Conservation (phyloP, 2,888 invertebrate genomes). For the Barypeithes pellucidus region DNA sequence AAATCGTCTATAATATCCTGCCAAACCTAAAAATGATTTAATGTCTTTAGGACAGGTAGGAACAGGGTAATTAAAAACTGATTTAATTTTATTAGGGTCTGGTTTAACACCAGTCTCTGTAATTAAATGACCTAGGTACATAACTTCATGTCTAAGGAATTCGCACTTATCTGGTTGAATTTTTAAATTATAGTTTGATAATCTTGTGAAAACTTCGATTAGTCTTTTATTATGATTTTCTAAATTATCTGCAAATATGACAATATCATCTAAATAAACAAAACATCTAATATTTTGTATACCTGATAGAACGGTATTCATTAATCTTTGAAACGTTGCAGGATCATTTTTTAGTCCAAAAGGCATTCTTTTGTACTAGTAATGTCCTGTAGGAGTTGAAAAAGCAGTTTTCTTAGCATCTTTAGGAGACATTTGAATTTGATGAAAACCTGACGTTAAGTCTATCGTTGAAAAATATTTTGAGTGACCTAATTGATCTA, state of each 20-base stretch:
- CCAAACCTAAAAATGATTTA: slow-evolving; percentile 62
- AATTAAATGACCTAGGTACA: slow-evolving; percentile 61
- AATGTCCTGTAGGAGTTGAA: too few relatives aligned
- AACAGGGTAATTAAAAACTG: slow-evolving; percentile 59
- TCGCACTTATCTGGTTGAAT: slow-evolving; percentile 57
- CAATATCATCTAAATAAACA: neutral
- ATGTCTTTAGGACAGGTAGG: slow-evolving; percentile 60
- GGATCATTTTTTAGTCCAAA: too few relatives aligned
- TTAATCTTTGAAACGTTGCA: too few relatives aligned
- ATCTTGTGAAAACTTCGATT: slow-evolving; percentile 59
- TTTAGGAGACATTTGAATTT: too few relatives aligned
- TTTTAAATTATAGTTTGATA: slow-evolving; percentile 60
- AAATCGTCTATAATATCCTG: slow-evolving; percentile 61
- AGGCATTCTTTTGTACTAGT: too few relatives aligned
- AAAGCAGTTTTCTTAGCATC: too few relatives aligned
- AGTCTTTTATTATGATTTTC: slow-evolving; percentile 62
- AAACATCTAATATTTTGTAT: too few relatives aligned
- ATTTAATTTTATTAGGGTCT: slow-evolving; percentile 62
- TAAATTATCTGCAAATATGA: slow-evolving; percentile 55
- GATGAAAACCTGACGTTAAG: too few relatives aligned
- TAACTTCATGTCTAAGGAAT: slow-evolving; percentile 55
- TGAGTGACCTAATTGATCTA: slow-evolving; percentile 18
- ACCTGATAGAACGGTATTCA: too few relatives aligned
- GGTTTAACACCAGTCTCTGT: slow-evolving; percentile 64
- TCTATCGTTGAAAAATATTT: too few relatives aligned